These are phyloP conservation scores for Tolypeutes matacus DNA, from an alignment of 2,797 vertebrate genomes.

Conservation along the genomic window DNA sequence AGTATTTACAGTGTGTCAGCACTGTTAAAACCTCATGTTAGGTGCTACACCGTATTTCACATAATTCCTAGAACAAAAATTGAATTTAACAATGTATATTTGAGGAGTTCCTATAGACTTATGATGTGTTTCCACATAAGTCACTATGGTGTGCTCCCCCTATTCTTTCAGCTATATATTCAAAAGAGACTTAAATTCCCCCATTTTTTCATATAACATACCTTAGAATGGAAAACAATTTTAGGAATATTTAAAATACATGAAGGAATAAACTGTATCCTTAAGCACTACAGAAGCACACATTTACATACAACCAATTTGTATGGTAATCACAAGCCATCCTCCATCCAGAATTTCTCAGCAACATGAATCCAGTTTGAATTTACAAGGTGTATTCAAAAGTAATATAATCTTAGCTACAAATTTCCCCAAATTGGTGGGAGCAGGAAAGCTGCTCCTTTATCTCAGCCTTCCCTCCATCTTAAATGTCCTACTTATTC, in stretches of 20 bases:
- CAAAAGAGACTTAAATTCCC: not conserved
- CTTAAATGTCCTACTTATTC: not conserved
- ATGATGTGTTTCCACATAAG: not conserved
- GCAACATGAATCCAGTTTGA: slow-evolving; percentile 46
- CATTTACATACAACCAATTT: slow-evolving; percentile 73
- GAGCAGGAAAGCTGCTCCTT: slow-evolving; percentile 19
- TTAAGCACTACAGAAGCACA: slow-evolving; percentile 19
- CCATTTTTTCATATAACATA: not conserved
- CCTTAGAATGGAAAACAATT: not conserved
- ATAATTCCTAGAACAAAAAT: slow-evolving; percentile 23
- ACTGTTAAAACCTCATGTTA: not conserved
- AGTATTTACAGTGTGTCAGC: not conserved
- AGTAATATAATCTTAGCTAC: slow-evolving; percentile 52
- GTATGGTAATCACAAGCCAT: slow-evolving; percentile 72
- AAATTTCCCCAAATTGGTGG: slow-evolving; percentile 53
- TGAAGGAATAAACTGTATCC: slow-evolving; percentile 9
- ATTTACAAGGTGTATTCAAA: slow-evolving; percentile 50
- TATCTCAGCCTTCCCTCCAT: not conserved
- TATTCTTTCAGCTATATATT: not conserved
- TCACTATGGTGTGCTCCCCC: not conserved
- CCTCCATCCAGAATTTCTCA: slow-evolving; percentile 66
- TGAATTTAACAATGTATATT: not conserved
- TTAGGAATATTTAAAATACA: slow-evolving; percentile 61
- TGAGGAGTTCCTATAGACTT: not conserved
- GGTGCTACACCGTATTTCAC: not conserved